A percentile compares a stretch with the other conserved stretches of the same genome.
Evolutionary conservation across 2,113 vertebrate genomes (phyloP).

Genomic region (Catharus fuscescens): DNA sequence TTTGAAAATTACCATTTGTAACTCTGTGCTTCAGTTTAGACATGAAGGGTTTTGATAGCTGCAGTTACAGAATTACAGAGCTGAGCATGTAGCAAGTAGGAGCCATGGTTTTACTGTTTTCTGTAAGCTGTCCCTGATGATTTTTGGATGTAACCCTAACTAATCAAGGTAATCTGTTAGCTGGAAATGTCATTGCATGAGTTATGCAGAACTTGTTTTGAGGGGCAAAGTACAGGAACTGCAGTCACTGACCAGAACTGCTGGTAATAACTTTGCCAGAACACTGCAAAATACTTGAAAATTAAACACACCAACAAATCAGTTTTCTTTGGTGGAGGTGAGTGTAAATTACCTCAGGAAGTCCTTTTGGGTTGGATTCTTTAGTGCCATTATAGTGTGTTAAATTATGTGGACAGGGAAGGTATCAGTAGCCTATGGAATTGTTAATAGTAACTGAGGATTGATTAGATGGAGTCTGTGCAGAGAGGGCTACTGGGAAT

Average conservation of each 20-base stretch:
- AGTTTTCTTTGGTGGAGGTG: neutral
- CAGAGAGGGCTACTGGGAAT: slow-evolving; percentile 22
- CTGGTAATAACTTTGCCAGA: neutral
- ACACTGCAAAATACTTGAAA: neutral
- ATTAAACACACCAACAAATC: neutral
- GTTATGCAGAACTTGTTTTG: neutral
- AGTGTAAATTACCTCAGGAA: slow-evolving; percentile 27
- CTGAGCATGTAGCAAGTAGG: neutral
- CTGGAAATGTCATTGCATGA: neutral
- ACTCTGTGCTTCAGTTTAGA: neutral
- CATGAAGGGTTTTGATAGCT: neutral
- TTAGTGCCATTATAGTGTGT: slow-evolving; percentile 25
- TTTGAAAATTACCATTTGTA: neutral
- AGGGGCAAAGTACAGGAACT: neutral
- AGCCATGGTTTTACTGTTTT: neutral
- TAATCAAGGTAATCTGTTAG: neutral
- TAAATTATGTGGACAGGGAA: slow-evolving; percentile 64
- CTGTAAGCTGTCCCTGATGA: neutral
- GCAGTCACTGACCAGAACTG: neutral
- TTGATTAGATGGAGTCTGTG: slow-evolving; percentile 60
- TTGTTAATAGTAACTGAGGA: slow-evolving; percentile 62
- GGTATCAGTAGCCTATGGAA: slow-evolving; percentile 38
- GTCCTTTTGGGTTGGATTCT: slow-evolving; percentile 29
- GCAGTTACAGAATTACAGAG: neutral
- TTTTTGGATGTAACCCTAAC: neutral